These are phyloP conservation scores for Limenitis arthemis DNA, from an alignment of 2,888 invertebrate species.

Conservation along the genomic window DNA sequence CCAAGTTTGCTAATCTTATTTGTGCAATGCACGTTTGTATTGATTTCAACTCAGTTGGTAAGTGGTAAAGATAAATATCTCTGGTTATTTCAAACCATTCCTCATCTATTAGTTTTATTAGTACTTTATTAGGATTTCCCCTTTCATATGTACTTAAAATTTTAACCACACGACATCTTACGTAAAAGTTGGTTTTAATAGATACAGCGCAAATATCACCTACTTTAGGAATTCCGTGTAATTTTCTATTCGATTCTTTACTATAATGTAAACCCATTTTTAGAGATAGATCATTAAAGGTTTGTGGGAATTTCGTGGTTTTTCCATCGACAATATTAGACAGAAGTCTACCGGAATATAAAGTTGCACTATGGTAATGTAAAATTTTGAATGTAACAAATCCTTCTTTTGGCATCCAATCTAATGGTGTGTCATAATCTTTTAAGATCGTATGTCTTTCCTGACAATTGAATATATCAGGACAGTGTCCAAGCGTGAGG, in stretches of 20 bases:
- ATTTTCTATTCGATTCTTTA: constrained; percentile 43
- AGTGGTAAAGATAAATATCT: constrained; percentile 54
- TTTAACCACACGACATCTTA: constrained; percentile 70
- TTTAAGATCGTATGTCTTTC: constrained; percentile 75
- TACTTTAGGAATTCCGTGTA: constrained; percentile 52
- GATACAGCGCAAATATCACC: constrained; percentile 73
- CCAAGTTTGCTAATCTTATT: constrained; percentile 47
- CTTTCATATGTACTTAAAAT: constrained; percentile 42
- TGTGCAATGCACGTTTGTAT: constrained; percentile 56
- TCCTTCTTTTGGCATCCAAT: constrained; percentile 68
- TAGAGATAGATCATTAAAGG: constrained; percentile 42
- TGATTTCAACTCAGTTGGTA: constrained; percentile 64
- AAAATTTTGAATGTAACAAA: constrained; percentile 71
- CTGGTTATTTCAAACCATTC: constrained; percentile 58
- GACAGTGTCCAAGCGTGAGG: constrained; percentile 77
- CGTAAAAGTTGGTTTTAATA: constrained; percentile 57
- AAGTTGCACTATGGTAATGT: constrained; percentile 72
- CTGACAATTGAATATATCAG: constrained; percentile 66
- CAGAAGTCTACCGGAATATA: constrained; percentile 72
- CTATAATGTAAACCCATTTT: constrained; percentile 55
- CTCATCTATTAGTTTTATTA: constrained; percentile 74
- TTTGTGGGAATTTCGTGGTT: constrained; percentile 42
- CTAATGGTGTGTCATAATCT: constrained; percentile 63
- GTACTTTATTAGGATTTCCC: constrained; percentile 41
- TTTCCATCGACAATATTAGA: constrained; percentile 32